Base-by-base conservation (phyloP, 1,140 invertebrate genomes). In the Leucophenga varia region DNA sequence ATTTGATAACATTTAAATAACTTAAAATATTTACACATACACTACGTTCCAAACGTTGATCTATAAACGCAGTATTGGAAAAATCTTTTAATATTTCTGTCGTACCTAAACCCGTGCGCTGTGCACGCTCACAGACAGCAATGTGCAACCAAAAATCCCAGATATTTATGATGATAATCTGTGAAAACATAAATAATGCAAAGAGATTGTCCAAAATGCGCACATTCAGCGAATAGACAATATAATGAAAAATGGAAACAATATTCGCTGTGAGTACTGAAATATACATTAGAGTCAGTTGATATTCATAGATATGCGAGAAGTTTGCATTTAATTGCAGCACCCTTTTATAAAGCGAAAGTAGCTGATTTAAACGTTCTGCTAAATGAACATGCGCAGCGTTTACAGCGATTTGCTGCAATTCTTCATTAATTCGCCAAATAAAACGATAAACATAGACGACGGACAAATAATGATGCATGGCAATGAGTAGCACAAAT, bases 391-490 rank as follows among this genome's bases (percentile, higher is more conserved):
- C n/a, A n/a, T n/a, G n/a, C n/a, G n/a, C n/a, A n/a, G n/a, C n/a
- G n/a, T n/a, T n/a, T n/a, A n/a, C n/a, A n/a, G 35, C 51, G 12
- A 61, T 20, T 8, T 17, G 12, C n/a, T 55, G 34, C 1, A 64
- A 39, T 8, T 64, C 22, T 7, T 44, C 18, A 22, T 64, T 64
- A 1, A 64, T 42, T 3, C 30, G 49, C 61, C 61, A 64, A 4
- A 64, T 8, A n/a, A 12, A 52, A 1, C 61, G 54, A 31, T 64
- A 64, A 8, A 61, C 48, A 2, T 25, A 41, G 1, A 57, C 13
- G 2, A 64, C 31, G 0, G 35, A 31, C 32, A 64, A 18, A 40
- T 64, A 54, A 19, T 52, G 64, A 18, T 64, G 61, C 44, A 52
- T 49, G 1, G 41, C 34, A 14, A 55, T 22, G 9, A 60, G 14